Percentiles rank a stretch among this genome's conserved stretches.
Evolutionary conservation across 1,140 invertebrate species (phyloP).

Genomic region (Nasonia vitripennis): DNA sequence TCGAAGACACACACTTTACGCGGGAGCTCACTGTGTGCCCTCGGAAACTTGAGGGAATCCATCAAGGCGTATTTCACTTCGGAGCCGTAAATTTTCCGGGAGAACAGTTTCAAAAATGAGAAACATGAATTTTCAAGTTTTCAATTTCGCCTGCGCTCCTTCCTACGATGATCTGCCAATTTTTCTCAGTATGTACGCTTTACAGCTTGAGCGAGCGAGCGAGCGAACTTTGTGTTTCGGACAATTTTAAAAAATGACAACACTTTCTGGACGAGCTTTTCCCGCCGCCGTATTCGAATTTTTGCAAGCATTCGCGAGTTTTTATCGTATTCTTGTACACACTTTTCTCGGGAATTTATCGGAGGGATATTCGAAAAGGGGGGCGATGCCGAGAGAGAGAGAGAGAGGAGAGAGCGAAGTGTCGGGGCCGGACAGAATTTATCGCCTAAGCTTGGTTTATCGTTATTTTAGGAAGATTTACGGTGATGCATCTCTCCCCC

Average conservation of each 20-base stretch:
- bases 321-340: slow-evolving; percentile 41
- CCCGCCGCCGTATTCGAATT: background rate
- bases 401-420: slow-evolving; percentile 24
- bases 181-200: background rate
- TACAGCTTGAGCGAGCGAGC: too few relatives aligned
- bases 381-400: background rate
- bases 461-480: slow-evolving; percentile 50
- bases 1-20: background rate
- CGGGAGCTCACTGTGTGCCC: too few relatives aligned
- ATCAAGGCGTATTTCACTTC: background rate
- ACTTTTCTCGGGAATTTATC: slow-evolving; percentile 40
- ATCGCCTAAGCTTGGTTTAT: slow-evolving; percentile 48
- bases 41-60: background rate
- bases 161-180: background rate
- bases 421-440: slow-evolving; percentile 34
- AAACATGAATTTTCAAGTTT: background rate
- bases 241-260: background rate
- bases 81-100: background rate
- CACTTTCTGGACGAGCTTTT: background rate
- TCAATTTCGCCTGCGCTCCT: background rate
- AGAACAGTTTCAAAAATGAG: slow-evolving; percentile 4
- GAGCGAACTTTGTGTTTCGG: background rate
- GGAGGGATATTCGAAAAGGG: slow-evolving; percentile 38
- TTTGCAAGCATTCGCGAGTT: background rate
- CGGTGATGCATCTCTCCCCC: slow-evolving; percentile 23